Conservation (phyloP, 1,140 invertebrate genomes). For the Phenacoccus solenopsis region DNA sequence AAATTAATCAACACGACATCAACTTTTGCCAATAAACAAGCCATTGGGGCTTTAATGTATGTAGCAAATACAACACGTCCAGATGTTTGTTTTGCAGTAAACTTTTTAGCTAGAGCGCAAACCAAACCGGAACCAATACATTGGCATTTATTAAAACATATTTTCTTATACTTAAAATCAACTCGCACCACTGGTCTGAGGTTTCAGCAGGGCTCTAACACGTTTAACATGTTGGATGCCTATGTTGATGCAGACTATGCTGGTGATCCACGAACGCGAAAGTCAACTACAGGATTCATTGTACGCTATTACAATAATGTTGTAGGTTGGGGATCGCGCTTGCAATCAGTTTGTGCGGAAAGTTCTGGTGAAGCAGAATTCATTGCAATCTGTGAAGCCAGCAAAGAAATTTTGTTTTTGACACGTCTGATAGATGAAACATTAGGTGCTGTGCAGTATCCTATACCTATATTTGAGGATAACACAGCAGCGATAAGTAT, state of each 20-base stretch:
- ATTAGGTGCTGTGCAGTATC: no score
- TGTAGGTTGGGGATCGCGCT: no score
- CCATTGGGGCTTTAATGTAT: constrained; percentile 31
- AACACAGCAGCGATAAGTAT: no score
- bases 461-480: no score
- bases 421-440: no score
- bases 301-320: no score
- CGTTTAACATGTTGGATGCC: not conserved
- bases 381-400: no score
- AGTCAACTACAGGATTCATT: constrained; percentile 31
- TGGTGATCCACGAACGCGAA: constrained; percentile 25
- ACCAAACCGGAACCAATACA: constrained; percentile 10
- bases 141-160: constrained; percentile 24
- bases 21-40: constrained; percentile 26
- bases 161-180: constrained; percentile 31
- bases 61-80: constrained; percentile 29
- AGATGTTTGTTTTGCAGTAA: constrained; percentile 32
- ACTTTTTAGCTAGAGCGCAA: constrained; percentile 22
- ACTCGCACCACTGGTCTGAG: constrained; percentile 26
- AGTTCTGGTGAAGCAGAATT: no score
- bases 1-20: constrained; percentile 13
- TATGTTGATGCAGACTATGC: constrained; percentile 32
- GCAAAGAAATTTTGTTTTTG: no score
- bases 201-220: not conserved
- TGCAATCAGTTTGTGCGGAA: no score